Percentiles rank a stretch among this genome's conserved stretches.
phyloP scores from a whole-genome alignment of 2,888 invertebrate species.

The Disparrhopalites patrizii region DNA sequence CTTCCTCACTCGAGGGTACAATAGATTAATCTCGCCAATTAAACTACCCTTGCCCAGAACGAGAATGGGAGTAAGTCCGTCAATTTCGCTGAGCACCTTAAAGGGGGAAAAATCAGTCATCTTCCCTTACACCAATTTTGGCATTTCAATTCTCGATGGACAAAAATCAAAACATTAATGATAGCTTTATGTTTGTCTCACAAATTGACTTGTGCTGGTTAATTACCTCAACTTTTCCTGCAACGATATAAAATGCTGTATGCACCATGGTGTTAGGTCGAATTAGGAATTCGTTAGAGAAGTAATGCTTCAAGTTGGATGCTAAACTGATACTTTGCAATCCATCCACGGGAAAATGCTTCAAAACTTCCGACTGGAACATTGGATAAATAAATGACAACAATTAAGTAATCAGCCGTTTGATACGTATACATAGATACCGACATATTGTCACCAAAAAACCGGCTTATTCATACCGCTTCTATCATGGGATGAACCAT shows the following conservation, averaged over 20 bases:
- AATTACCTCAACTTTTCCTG: slow-evolving; percentile 29
- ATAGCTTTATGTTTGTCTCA: too few relatives aligned
- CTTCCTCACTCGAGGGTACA: slow-evolving; percentile 21
- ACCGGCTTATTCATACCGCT: too few relatives aligned
- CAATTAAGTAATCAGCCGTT: neutral
- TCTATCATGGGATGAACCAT: slow-evolving; percentile 32
- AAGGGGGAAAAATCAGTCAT: neutral
- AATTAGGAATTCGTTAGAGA: slow-evolving; percentile 31
- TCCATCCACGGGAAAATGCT: slow-evolving; percentile 13
- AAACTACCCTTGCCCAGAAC: slow-evolving; percentile 25
- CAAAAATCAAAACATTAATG: too few relatives aligned
- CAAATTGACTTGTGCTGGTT: neutral
- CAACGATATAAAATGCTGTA: slow-evolving; percentile 22
- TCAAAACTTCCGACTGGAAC: slow-evolving; percentile 29
- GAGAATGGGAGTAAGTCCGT: slow-evolving; percentile 20
- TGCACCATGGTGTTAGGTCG: slow-evolving; percentile 23
- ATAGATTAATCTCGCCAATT: slow-evolving; percentile 27
- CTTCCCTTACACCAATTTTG: neutral
- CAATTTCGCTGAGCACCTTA: slow-evolving; percentile 24
- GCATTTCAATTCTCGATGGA: too few relatives aligned
- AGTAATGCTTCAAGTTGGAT: slow-evolving; percentile 18
- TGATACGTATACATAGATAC: too few relatives aligned
- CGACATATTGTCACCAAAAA: too few relatives aligned
- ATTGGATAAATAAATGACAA: too few relatives aligned
- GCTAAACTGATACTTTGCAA: slow-evolving; percentile 21